Evolutionary conservation across 2,888 invertebrate genomes (phyloP), one percentile per base, ranked within the genome.

Genomic region (Nasonovia ribisnigri): DNA sequence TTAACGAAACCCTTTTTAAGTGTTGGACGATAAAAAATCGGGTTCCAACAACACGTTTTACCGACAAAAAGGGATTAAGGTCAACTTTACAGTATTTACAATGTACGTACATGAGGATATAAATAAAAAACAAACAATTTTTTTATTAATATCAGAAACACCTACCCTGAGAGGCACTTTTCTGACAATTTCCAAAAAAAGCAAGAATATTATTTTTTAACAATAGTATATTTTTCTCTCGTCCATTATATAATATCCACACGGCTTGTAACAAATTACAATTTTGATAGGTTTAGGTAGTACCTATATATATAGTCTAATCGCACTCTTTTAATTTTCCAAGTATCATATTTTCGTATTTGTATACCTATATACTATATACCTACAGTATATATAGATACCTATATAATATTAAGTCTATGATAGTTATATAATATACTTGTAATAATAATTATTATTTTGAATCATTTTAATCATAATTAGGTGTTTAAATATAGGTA

Each of bases 1-100:
- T 92, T 92, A 92, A 92, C 92, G 88, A 92, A 88, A 92, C 92
- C 92, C 92, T 92, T 88, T 88, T 43, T 88, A 92, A 92, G 67
- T 43, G 92, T 51, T 88, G 51, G n/a, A 20, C 42, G 48, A 92
- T 87, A 43, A 51, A 43, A 92, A 88, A 67, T 88, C 87, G 10
- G 29, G 42, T 92, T 92, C 24, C 88, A 29, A 51, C 88, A 29
- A 77, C 88, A 88, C 88, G 88, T 88, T 92, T 92, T 67, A 88
- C 88, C 29, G 88, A 77, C 10, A 88, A 92, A 88, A 92, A 92
- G 42, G 67, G 51, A 77, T 88, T 86, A 92, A 92, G 92, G 88
- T 67, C 51, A 77, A 87, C 87, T 92, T 92, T 48, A 92, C 87
- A 92, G 48, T 42, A 48, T 67, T 86, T 92, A 91, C 84, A 91